Base-by-base conservation (phyloP, 2,113 vertebrate species). In the Onychorhynchus coronatus region DNA sequence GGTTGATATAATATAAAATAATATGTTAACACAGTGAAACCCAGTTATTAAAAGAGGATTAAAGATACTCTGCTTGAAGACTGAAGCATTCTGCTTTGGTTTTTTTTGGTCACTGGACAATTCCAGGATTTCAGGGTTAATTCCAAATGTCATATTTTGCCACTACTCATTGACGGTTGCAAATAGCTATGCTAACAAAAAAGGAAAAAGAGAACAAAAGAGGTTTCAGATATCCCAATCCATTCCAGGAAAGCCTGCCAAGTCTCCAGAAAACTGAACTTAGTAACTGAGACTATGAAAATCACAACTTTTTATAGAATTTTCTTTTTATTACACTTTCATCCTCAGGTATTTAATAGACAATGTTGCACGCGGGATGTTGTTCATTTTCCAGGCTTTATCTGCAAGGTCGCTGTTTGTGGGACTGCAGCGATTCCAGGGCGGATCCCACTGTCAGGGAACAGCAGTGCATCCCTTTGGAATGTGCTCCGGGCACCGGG, bases 261-360 rank as follows among this genome's bases (percentile, higher is more conserved):
- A 92, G 74, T 79, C 87, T 77, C 82, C 46, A 80, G 33, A 95
- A 96, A 92, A 73, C 61, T 73, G 50, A 94, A 75, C 84, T 72
- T 90, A 68, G 77, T 72, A 80, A 92, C 91, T 87, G 67, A 92
- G 95, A 66, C 85, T 93, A 85, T 96, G 96, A 83, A 96, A 97
- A 93, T 92, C 52, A 28, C 93, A 93, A 96, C 89, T 41, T 91
- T 97, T 93, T 88, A 87, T 62, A 87, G 95, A 96, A 88, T 95
- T 95, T 90, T 44, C 67, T 13, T 79, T 96, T 95, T 93, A 74
- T 93, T 94, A 41, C 28, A 3, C 47, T 79, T 93, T 71, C 55
- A 74, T 74, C 72, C 49, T 47, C 4, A 77, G 66, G 74, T 85
- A 82, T 92, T 92, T 83, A 62, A 53, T 67, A 77, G 67, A 65